These are phyloP conservation scores for Apis laboriosa DNA, from an alignment of 1,140 invertebrate species.

Conservation along the genomic window DNA sequence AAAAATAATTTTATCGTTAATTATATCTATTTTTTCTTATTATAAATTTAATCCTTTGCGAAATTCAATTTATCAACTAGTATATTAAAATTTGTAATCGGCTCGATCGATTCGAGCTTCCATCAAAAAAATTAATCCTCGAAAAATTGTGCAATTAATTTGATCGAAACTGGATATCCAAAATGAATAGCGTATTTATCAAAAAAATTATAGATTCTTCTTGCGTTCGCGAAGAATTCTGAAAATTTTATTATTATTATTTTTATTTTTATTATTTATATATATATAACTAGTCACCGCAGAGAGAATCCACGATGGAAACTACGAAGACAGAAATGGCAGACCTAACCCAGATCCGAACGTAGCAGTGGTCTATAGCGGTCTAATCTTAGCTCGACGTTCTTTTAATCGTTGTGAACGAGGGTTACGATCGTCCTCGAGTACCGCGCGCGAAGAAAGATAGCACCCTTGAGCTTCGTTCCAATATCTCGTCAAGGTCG, in stretches of 20 bases:
- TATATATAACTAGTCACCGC: too few relatives aligned
- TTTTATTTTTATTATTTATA: too few relatives aligned
- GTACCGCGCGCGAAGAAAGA: background rate
- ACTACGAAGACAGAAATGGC: background rate
- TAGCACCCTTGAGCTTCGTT: constrained; percentile 12
- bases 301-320: background rate
- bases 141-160: too few relatives aligned
- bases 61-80: background rate
- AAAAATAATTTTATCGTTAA: background rate
- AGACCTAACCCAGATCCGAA: background rate
- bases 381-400: constrained; percentile 24
- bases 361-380: background rate
- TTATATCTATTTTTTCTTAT: background rate
- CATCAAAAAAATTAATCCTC: too few relatives aligned
- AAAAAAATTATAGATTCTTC: too few relatives aligned
- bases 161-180: too few relatives aligned
- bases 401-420: constrained; percentile 20
- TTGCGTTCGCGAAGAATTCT: too few relatives aligned
- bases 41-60: background rate
- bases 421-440: constrained; percentile 18
- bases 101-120: too few relatives aligned
- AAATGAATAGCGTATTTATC: too few relatives aligned
- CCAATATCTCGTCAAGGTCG: constrained; percentile 21
- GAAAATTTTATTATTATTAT: too few relatives aligned
- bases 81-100: too few relatives aligned